Evolutionary conservation across 92 coral and sea anemone genomes (phyloP).

Genomic region (Heteractis magnifica): DNA sequence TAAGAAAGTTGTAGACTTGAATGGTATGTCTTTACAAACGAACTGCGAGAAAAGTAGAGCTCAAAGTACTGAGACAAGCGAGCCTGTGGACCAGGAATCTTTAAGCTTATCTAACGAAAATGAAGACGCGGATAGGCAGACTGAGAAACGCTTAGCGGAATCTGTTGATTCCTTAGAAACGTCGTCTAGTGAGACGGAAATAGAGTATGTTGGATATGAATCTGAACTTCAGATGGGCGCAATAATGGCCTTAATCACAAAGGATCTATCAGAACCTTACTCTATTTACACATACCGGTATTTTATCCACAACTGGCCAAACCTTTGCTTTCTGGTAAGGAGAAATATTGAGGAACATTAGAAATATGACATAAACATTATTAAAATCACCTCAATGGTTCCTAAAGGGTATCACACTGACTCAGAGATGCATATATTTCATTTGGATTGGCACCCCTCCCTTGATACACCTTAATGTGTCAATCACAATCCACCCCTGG

Average conservation of each 20-base stretch:
- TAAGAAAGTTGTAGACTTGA: conserved; percentile 69
- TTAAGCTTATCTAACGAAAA: not conserved
- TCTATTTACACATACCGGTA: conserved; percentile 97
- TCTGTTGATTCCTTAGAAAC: conserved; percentile 26
- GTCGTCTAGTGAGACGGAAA: conserved; percentile 24
- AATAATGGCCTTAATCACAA: conserved; percentile 95
- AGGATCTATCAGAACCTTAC: conserved; percentile 97
- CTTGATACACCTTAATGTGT: too few species aligned
- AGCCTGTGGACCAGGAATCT: conserved; percentile 8
- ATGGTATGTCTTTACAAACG: conserved; percentile 56
- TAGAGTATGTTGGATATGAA: conserved; percentile 81
- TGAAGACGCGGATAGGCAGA: not conserved
- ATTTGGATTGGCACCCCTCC: too few species aligned
- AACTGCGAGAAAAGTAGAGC: conserved; percentile 28
- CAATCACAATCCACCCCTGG: too few species aligned
- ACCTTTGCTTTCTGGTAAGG: conserved; percentile 94
- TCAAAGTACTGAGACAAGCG: conserved; percentile 13
- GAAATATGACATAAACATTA: not conserved
- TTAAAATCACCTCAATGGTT: not conserved
- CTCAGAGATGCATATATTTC: too few species aligned
- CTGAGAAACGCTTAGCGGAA: conserved; percentile 8
- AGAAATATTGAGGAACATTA: not conserved
- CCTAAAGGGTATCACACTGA: too few species aligned
- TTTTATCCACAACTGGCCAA: conserved; percentile 99
- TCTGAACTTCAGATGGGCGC: conserved; percentile 94